Percentiles rank a stretch among this genome's conserved stretches.
These are phyloP conservation scores for Syndactyla subalaris DNA, from an alignment of 2,797 vertebrate species.

Conservation along the genomic window DNA sequence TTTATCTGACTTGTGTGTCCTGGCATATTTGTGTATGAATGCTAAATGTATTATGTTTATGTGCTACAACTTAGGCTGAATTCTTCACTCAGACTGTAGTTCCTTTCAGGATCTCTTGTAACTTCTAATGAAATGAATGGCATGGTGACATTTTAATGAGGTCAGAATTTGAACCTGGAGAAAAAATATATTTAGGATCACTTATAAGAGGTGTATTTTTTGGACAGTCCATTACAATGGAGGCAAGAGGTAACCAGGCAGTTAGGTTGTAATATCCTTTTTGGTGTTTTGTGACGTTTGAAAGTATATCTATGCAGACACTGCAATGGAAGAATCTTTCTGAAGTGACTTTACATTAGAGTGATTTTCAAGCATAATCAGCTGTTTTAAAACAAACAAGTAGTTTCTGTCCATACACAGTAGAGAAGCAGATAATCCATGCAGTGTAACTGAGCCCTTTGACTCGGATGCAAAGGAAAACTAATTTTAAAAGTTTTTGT, in stretches of 20 bases:
- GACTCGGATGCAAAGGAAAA: background rate
- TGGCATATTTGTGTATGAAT: background rate
- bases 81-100: background rate
- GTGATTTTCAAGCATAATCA: background rate
- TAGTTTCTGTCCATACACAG: background rate
- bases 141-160: background rate
- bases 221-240: background rate
- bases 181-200: background rate
- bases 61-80: background rate
- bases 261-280: background rate
- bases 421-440: background rate
- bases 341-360: accelerated
- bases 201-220: background rate
- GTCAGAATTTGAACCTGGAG: background rate
- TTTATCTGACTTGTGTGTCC: background rate
- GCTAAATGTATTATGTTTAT: background rate
- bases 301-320: background rate
- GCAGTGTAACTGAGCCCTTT: background rate
- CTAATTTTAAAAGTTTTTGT: background rate
- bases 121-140: background rate
- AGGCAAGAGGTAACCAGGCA: background rate
- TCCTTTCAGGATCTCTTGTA: background rate
- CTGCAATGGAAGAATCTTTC: background rate
- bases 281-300: background rate
- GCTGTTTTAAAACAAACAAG: background rate